Evolutionary conservation across 1,140 invertebrate genomes (phyloP).

Genomic region (Arion vulgaris): DNA sequence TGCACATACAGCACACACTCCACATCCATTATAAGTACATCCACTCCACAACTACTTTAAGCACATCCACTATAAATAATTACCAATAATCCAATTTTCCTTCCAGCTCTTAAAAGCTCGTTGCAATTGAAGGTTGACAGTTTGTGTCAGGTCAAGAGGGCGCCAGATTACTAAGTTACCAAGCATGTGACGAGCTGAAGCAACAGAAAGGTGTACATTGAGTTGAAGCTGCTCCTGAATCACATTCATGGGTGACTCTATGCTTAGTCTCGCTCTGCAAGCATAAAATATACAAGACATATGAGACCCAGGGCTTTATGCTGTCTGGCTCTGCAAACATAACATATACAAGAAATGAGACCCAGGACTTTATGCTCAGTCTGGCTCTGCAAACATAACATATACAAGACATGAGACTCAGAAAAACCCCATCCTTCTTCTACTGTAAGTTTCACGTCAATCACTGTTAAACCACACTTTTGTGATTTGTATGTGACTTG

Average conservation of each 20-base stretch:
- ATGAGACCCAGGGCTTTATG: not conserved
- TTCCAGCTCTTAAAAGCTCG: constrained; percentile 17
- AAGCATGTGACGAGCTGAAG: constrained; percentile 26
- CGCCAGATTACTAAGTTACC: constrained; percentile 9
- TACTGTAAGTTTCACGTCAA: too few relatives aligned
- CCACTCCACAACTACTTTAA: too few relatives aligned
- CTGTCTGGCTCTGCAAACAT: too few relatives aligned
- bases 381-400: too few relatives aligned
- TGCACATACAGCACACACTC: too few relatives aligned
- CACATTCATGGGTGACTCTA: constrained; percentile 38
- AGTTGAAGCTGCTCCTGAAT: constrained; percentile 33
- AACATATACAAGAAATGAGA: too few relatives aligned
- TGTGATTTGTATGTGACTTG: too few relatives aligned
- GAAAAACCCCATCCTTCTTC: too few relatives aligned
- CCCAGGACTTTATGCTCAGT: too few relatives aligned
- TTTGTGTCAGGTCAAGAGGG: constrained; percentile 14
- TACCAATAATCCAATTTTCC: not conserved
- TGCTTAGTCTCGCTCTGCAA: constrained; percentile 26
- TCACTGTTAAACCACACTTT: too few relatives aligned
- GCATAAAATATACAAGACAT: not conserved
- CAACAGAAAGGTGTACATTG: constrained; percentile 37
- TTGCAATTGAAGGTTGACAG: constrained; percentile 16
- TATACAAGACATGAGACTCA: too few relatives aligned
- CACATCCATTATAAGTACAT: too few relatives aligned
- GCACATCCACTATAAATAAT: not conserved